A percentile compares a stretch with the other conserved stretches of the same genome.
Conservation (phyloP, 2,797 vertebrate species). For the Clarias platycephalus region DNA sequence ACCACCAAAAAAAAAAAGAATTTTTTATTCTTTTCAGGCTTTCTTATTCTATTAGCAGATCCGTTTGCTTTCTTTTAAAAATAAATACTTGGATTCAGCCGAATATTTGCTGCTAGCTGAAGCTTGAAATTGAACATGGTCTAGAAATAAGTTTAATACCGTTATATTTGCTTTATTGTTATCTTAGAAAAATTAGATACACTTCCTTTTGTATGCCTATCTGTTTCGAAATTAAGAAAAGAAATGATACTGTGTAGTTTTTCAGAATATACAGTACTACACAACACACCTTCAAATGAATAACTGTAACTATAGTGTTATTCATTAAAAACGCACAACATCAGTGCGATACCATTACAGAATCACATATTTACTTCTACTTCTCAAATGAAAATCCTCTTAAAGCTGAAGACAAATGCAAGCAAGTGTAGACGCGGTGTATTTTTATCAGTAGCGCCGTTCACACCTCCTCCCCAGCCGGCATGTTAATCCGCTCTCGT, state of each 20-base stretch:
- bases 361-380: not conserved
- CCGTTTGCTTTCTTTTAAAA: not conserved
- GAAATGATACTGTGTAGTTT: not conserved
- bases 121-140: not conserved
- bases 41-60: not conserved
- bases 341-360: not conserved
- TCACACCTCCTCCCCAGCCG: conserved; percentile 39
- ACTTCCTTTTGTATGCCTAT: not conserved
- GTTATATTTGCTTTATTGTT: not conserved
- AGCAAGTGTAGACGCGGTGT: not conserved
- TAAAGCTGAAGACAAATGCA: not conserved
- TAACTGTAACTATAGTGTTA: not conserved
- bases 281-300: not conserved
- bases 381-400: not conserved
- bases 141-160: not conserved
- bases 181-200: not conserved
- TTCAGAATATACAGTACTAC: not conserved
- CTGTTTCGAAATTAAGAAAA: no score
- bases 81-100: not conserved
- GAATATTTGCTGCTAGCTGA: not conserved
- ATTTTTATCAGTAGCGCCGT: not conserved
- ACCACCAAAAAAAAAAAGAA: not conserved
- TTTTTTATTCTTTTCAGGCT: not conserved
- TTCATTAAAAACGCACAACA: not conserved
- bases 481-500: conserved; percentile 38